These are phyloP conservation scores for Tamias sibiricus DNA, from an alignment of 2,113 vertebrate species.

Conservation along the genomic window DNA sequence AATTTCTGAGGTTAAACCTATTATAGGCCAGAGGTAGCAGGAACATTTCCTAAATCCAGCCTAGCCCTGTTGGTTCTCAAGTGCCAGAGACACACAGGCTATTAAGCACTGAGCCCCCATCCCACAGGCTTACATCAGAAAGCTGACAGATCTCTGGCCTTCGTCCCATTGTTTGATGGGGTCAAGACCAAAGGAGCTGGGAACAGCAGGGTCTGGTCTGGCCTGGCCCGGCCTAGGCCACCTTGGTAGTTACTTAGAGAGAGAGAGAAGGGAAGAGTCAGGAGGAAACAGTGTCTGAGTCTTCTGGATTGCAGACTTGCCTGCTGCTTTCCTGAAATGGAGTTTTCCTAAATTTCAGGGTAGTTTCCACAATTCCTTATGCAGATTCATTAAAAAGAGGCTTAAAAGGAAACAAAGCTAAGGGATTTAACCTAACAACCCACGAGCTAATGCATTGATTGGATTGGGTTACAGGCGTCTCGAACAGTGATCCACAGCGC, in stretches of 20 bases:
- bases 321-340: background rate
- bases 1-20: background rate
- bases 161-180: background rate
- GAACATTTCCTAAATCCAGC: background rate
- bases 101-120: background rate
- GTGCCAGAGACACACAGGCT: background rate
- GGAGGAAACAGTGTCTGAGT: background rate
- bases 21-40: background rate
- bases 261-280: background rate
- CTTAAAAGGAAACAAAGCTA: constrained; percentile 60
- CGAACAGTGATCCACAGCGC: constrained; percentile 99
- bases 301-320: background rate
- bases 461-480: constrained; percentile 92
- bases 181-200: background rate
- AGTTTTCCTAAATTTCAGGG: background rate
- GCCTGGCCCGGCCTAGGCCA: background rate
- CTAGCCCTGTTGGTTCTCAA: background rate
- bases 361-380: background rate
- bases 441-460: constrained; percentile 79
- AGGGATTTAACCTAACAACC: constrained; percentile 68
- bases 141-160: background rate
- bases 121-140: background rate
- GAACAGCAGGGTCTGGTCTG: background rate
- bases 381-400: constrained; percentile 70
- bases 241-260: background rate